Conservation (phyloP, 2,113 vertebrate species). For the Sardina pilchardus region DNA sequence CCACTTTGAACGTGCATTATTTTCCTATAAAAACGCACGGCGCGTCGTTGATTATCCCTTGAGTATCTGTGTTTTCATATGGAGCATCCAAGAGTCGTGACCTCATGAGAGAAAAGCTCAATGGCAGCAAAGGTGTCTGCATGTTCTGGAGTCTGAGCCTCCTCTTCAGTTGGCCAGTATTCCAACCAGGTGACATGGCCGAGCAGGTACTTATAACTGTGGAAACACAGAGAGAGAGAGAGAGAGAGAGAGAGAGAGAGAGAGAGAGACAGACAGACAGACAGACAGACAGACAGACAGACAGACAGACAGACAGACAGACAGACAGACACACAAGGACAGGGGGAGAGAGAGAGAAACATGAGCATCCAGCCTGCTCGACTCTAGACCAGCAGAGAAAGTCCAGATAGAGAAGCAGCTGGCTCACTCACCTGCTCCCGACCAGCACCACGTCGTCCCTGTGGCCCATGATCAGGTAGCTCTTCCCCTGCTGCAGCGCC, state of each 20-base stretch:
- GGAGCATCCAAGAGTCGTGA: background rate
- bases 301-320: background rate
- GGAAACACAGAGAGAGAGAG: background rate
- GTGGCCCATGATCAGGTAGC: conserved; percentile 13
- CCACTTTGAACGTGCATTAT: too few relatives aligned
- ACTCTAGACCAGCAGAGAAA: too few relatives aligned
- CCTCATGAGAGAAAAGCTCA: background rate
- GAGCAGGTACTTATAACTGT: conserved; percentile 3
- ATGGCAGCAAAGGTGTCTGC: background rate
- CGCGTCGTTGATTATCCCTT: too few relatives aligned
- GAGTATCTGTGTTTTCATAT: too few relatives aligned
- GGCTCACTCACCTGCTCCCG: background rate
- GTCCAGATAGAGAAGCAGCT: background rate
- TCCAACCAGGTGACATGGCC: conserved; percentile 7
- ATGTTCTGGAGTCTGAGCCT: background rate
- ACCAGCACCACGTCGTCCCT: background rate
- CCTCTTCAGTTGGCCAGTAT: background rate
- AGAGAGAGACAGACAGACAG: background rate
- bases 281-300: background rate
- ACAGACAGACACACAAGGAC: background rate
- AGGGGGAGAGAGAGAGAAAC: background rate
- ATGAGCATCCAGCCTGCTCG: background rate
- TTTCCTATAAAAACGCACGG: too few relatives aligned
- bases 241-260: background rate
- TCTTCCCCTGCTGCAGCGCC: background rate